These are phyloP conservation scores for Trissonchulus latispiculum DNA, from an alignment of 2,888 invertebrate species.

Conservation along the genomic window DNA sequence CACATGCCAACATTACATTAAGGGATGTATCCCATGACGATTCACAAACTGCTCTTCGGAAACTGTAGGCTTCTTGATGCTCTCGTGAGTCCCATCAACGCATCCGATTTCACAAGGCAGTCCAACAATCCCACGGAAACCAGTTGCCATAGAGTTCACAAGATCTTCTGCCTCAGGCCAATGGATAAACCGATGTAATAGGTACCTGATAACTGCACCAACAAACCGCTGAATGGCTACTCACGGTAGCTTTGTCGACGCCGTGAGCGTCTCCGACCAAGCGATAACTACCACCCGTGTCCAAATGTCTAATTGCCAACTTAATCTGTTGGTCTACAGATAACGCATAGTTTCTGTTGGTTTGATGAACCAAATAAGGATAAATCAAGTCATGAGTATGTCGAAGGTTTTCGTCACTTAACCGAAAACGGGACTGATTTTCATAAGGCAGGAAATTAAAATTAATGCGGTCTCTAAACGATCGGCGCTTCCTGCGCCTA, in stretches of 20 bases:
- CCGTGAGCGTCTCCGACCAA: constrained; percentile 8
- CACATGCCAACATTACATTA: constrained; percentile 4
- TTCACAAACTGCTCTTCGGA: not conserved
- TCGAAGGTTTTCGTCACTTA: not conserved
- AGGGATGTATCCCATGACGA: not conserved
- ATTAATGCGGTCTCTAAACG: not conserved
- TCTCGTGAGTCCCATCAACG: not conserved
- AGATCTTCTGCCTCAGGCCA: not conserved
- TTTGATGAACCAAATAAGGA: not conserved
- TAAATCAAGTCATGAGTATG: not conserved
- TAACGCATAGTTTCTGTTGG: not conserved
- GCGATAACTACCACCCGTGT: not conserved
- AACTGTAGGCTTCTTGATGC: not conserved
- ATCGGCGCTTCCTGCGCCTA: not conserved
- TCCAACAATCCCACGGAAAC: not conserved
- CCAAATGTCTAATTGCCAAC: not conserved
- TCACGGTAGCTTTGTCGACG: constrained; percentile 3
- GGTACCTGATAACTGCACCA: not conserved
- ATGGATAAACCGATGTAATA: not conserved
- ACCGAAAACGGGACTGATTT: not conserved
- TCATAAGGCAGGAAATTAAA: not conserved
- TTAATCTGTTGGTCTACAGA: not conserved
- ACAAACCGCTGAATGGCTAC: constrained; percentile 1
- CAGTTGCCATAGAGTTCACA: not conserved
- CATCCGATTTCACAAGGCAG: not conserved